Evolutionary conservation across 92 coral and sea anemone genomes (phyloP), one percentile per base, ranked within the genome.

Genomic region (Zoanthus gigantus): DNA sequence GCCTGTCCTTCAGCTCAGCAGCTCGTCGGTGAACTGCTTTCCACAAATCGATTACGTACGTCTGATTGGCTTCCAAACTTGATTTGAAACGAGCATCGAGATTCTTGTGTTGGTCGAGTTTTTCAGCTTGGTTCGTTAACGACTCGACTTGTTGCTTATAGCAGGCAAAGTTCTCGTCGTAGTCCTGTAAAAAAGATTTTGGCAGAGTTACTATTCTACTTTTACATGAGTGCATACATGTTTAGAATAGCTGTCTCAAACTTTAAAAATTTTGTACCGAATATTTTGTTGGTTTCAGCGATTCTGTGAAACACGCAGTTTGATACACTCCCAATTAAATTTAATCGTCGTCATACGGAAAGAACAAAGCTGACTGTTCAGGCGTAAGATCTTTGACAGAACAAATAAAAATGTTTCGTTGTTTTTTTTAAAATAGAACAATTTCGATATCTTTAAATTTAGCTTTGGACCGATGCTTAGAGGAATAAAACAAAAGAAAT

Each of bases 1-100:
- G 23, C 46, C 83, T 85, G 37, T 95, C 92, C 82, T 92, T 97
- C 76, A 94, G 92, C 48, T 94, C 92, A 28, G 90, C 94, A 7
- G 92, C 92, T 15, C 83, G 82, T 79, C 82, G 94, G 53, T 85
- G 65, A 81, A 89, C 88, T 17, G 92, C 87, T 74, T 88, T 87
- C 98, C 99, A 93, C 32, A 90, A 93, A 37, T 94, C 93, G 30
- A 94, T 90, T 28, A 93, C 83, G 58, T 86, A 86, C 8, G 86
- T 85, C 28, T 92, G 89, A 69, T 93, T 94, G 15, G 93, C 96
- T 18, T 95, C 96, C 29, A 97, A 86, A 74, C 79, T 85, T n/a
- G 93, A 86, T 54, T 97, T 87, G 53, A 85, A 86, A 65, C 78
- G 88, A 17, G 83, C 90, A 65, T 72, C 79, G 63, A 61, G 81